Base-by-base conservation (phyloP, 2,888 invertebrate species). In the Limnephilus auricula region DNA sequence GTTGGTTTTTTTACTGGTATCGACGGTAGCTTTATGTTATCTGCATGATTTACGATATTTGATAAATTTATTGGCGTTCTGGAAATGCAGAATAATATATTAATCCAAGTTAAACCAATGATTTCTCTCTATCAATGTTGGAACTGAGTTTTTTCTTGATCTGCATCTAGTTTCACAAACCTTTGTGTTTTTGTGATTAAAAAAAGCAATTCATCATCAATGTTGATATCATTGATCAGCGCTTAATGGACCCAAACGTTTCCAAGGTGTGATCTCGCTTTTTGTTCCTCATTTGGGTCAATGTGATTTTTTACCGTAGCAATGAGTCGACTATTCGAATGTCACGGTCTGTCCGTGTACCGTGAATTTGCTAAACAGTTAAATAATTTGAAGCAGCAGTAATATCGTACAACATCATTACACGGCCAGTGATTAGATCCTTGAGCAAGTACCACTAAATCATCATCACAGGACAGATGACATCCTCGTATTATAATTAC, bases 251-350 rank as follows among this genome's bases (percentile, higher is more conserved):
- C 31, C 85, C 85, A 40, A 40, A 6, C 85, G 40, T 37, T 85
- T 40, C 40, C 85, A 40, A 85, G 85, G 85, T 85, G 34, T n/a
- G 85, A 85, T 85, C 85, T 85, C 45, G 40, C 85, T 85, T 85
- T 82, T 85, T 40, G 45, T 85, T 45, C n/a, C 5, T 40, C 34
- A 85, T 40, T 85, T 85, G 30, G 85, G 85, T 85, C 85, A 85
- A n/a, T 85, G 85, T 85, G 85, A 85, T 40, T 85, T 85, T 85
- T 40, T 40, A 40, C 85, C 85, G 37, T 40, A 85, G 25, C 30
- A 85, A 37, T 40, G 30, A 40, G 82, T 40, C 40, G n/a, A 31
- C 30, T 85, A 45, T 15, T 85, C 85, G 85, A 85, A 85, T 85
- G 85, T 85, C 85, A 85, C 40, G 85, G 85, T 40, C 40, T 85